Percentiles rank a stretch among this genome's conserved stretches.
Evolutionary conservation across 2,888 invertebrate genomes (phyloP).

Genomic region (Cryptocephalus moraei): DNA sequence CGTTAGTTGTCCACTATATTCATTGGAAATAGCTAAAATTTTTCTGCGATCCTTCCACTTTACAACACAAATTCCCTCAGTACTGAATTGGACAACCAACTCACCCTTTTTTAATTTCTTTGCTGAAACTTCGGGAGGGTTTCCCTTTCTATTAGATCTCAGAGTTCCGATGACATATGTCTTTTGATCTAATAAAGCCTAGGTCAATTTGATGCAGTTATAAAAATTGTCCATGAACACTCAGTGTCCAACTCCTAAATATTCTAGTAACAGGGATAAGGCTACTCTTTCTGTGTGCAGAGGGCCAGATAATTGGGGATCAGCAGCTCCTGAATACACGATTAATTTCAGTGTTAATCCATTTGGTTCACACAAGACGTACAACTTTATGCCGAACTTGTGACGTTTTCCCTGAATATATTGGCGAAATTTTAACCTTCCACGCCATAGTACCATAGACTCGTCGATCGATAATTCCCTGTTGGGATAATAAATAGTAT

Average conservation of each 20-base stretch:
- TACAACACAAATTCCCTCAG: no score
- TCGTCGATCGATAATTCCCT: conserved; percentile 4
- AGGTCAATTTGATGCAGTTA: conserved; percentile 1
- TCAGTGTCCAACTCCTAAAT: conserved; percentile 1
- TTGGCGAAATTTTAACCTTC: conserved; percentile 3
- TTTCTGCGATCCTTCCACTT: no score
- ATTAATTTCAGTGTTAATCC: conserved; percentile 3
- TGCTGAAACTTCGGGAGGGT: no score
- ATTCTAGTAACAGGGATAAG: not conserved
- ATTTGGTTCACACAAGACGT: not conserved
- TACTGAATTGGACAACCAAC: no score
- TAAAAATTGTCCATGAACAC: conserved; percentile 4
- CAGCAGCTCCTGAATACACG: conserved; percentile 3
- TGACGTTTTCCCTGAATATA: conserved; percentile 4
- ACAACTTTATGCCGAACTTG: conserved; percentile 3
- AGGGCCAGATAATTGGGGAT: not conserved
- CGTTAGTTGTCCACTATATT: no score
- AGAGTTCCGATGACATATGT: no score
- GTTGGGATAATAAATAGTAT: conserved; percentile 3
- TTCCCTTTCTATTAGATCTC: no score
- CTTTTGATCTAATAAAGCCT: not conserved
- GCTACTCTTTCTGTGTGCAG: conserved; percentile 1
- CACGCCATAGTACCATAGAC: conserved; percentile 3
- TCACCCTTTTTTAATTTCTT: no score
- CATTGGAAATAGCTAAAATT: no score